Evolutionary conservation across 64 coral and sea anemone species (phyloP).

Genomic region (Montipora capricornis): DNA sequence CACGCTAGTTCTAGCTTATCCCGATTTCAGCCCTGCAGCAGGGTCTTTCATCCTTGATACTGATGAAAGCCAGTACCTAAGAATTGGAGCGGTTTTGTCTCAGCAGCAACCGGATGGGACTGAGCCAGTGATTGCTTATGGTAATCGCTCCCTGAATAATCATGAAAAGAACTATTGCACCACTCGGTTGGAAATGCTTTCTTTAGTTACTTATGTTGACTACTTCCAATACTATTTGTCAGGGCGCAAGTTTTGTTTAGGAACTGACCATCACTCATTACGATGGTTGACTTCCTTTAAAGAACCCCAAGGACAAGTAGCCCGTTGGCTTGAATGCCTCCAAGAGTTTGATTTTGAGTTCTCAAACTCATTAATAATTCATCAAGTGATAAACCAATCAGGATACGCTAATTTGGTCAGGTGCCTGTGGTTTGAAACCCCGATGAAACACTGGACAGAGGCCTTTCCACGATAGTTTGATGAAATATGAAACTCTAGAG

Average conservation of each 20-base stretch:
- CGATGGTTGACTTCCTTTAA: constrained; percentile 18
- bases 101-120: constrained; percentile 54
- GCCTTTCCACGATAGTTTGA: too few relatives aligned
- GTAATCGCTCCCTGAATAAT: constrained; percentile 49
- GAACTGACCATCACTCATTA: too few relatives aligned
- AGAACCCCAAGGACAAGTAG: constrained; percentile 38
- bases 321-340: constrained; percentile 35
- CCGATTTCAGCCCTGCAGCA: neutral
- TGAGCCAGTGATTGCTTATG: constrained; percentile 46
- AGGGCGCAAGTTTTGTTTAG: too few relatives aligned
- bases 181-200: constrained; percentile 52
- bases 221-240: constrained; percentile 35
- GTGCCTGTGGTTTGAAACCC: too few relatives aligned
- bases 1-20: constrained; percentile 31
- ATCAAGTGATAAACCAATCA: too few relatives aligned
- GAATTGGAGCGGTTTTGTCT: constrained; percentile 53
- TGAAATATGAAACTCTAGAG: too few relatives aligned
- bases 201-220: constrained; percentile 53
- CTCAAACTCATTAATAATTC: too few relatives aligned
- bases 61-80: constrained; percentile 16
- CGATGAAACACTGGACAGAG: too few relatives aligned
- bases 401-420: too few relatives aligned
- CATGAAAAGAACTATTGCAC: constrained; percentile 66
- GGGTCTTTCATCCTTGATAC: constrained; percentile 42
- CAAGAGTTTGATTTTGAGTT: constrained; percentile 39